phyloP scores from a whole-genome alignment of 2,797 vertebrate species.

The Aeoliscus strigatus region DNA sequence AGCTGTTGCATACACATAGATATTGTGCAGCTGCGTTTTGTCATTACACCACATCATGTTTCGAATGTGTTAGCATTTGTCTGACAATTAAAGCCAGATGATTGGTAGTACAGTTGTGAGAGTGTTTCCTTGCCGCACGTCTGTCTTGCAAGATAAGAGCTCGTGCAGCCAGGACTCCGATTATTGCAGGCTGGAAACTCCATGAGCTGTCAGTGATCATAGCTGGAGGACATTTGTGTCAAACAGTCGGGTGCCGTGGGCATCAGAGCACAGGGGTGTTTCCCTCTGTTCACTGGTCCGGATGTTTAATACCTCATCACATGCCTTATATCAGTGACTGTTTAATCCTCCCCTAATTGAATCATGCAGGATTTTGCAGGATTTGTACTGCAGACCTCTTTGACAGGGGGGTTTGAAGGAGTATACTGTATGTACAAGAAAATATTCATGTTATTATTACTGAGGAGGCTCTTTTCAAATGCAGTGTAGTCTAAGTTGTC shows the following conservation, averaged over 20 bases:
- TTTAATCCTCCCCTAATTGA: slow-evolving; percentile 46
- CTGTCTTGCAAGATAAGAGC: slow-evolving; percentile 38
- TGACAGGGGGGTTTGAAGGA: slow-evolving; percentile 24
- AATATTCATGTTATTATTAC: slow-evolving; percentile 26
- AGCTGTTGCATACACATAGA: slow-evolving; percentile 14
- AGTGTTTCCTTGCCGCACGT: slow-evolving; percentile 7
- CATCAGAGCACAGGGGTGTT: slow-evolving; percentile 21
- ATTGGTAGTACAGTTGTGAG: neutral
- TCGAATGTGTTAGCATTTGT: slow-evolving; percentile 3
- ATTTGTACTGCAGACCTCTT: slow-evolving; percentile 28
- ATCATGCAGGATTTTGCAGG: slow-evolving; percentile 38
- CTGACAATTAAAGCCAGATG: slow-evolving; percentile 8
- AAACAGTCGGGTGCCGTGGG: slow-evolving; percentile 27
- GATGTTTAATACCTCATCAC: slow-evolving; percentile 27
- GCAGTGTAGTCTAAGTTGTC: no score
- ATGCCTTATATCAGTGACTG: slow-evolving; percentile 21
- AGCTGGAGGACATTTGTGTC: slow-evolving; percentile 49
- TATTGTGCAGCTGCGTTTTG: neutral
- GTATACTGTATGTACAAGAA: slow-evolving; percentile 10
- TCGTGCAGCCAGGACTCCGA: slow-evolving; percentile 30
- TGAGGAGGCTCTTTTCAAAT: no score
- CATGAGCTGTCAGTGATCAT: slow-evolving; percentile 54
- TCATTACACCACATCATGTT: neutral
- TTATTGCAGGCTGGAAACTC: slow-evolving; percentile 52
- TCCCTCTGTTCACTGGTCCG: slow-evolving; percentile 18